Conservation (phyloP, 2,113 vertebrate genomes). For the Athene cunicularia region DNA sequence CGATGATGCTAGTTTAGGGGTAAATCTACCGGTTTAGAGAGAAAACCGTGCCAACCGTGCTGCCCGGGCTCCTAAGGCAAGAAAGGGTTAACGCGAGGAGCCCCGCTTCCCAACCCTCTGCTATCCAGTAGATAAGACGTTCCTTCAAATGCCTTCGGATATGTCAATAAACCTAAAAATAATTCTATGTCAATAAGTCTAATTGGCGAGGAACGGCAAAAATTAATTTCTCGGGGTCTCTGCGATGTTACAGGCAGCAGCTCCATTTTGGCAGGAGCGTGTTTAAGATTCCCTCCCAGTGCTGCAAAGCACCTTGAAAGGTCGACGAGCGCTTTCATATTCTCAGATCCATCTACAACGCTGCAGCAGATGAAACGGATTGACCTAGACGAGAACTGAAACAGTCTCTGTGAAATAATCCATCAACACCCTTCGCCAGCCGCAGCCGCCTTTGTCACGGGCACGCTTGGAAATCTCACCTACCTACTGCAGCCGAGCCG, state of each 20-base stretch:
- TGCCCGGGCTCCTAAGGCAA: rapidly evolving
- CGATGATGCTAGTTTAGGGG: background rate
- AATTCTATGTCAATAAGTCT: background rate
- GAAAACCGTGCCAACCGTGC: rapidly evolving
- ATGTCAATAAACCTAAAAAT: background rate
- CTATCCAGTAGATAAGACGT: rapidly evolving
- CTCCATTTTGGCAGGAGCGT: conserved; percentile 19
- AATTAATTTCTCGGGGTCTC: background rate
- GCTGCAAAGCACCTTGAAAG: conserved; percentile 61
- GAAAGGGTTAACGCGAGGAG: background rate
- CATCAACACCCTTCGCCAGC: conserved; percentile 9
- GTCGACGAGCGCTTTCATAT: background rate
- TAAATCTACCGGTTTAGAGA: background rate
- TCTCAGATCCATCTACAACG: background rate
- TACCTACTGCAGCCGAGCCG: background rate
- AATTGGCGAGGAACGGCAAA: rapidly evolving
- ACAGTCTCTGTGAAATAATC: background rate
- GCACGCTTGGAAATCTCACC: background rate
- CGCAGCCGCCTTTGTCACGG: background rate
- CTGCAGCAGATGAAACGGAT: conserved; percentile 23
- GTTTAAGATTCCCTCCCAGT: conserved; percentile 48
- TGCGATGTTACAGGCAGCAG: background rate
- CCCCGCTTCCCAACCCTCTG: background rate
- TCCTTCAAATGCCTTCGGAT: background rate
- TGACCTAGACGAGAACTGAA: conserved; percentile 32